Evolutionary conservation across 92 coral and sea anemone genomes (phyloP).

Genomic region (Paramuricea clavata): DNA sequence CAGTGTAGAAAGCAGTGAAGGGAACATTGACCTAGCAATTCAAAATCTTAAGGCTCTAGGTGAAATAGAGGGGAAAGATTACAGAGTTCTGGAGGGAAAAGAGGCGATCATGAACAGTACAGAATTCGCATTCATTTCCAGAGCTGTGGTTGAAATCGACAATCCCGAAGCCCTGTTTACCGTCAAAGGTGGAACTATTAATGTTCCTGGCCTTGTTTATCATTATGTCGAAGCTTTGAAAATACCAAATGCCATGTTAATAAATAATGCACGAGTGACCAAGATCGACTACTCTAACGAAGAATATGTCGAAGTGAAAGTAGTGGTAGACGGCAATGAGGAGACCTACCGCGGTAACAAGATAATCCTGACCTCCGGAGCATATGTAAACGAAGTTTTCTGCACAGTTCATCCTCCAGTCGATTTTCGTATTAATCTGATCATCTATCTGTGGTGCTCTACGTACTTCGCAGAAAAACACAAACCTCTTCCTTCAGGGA

Average conservation of each 20-base stretch:
- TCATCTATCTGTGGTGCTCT: slow-evolving; percentile 55
- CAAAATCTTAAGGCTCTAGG: slow-evolving; percentile 45
- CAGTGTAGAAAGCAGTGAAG: slow-evolving; percentile 59
- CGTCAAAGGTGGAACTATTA: slow-evolving; percentile 60
- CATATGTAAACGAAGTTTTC: slow-evolving; percentile 42
- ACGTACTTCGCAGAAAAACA: slow-evolving; percentile 29
- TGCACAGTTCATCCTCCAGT: slow-evolving; percentile 42
- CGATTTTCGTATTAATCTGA: slow-evolving; percentile 48
- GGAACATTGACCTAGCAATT: slow-evolving; percentile 55
- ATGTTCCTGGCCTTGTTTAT: slow-evolving; percentile 60
- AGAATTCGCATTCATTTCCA: slow-evolving; percentile 51
- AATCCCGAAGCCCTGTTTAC: slow-evolving; percentile 55
- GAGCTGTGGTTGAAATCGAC: slow-evolving; percentile 44
- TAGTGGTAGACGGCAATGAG: slow-evolving; percentile 17
- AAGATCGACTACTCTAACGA: slow-evolving; percentile 49
- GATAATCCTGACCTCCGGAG: slow-evolving; percentile 59
- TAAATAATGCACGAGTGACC: slow-evolving; percentile 35
- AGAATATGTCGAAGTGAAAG: slow-evolving; percentile 40
- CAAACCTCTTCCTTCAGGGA: slow-evolving; percentile 4
- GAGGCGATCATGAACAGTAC: slow-evolving; percentile 46
- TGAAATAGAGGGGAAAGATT: not conserved
- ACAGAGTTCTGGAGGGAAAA: slow-evolving; percentile 49
- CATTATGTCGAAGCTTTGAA: slow-evolving; percentile 39
- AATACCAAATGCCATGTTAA: slow-evolving; percentile 26
- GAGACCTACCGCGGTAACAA: slow-evolving; percentile 29